Base-by-base conservation (phyloP, 2,888 invertebrate species). In the Sphaerophoria rueppellii region DNA sequence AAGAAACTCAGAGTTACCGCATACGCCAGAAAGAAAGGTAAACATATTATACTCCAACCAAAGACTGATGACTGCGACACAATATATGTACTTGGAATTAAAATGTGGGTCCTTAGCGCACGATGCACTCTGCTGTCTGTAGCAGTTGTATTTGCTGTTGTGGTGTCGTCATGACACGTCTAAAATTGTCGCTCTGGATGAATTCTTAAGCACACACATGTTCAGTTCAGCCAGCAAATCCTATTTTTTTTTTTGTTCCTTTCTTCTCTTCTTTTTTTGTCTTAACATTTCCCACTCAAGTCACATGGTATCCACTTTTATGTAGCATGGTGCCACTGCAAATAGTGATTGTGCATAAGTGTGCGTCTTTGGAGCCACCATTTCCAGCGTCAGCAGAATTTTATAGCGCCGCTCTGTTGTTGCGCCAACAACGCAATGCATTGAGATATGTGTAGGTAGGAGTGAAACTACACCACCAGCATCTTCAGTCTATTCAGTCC, bases 141-240 rank as follows among this genome's bases (percentile, higher is more conserved):
- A 65, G 71, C 71, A 65, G 50, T 50, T 50, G 65, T 65, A 50
- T 35, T 70, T 71, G 71, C 71, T 50, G 50, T 50, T 50, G 65
- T 65, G 48, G 50, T 71, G 75, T 75, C 63, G 52, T 61, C 83
- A 79, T 77, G 55, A 57, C 79, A 83, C 55, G 65, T 79, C 67
- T 75, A 65, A 40, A 60, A 60, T 55, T 67, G 67, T 71, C 67
- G 52, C 65, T 79, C 75, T 69, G 71, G 67, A 72, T 75, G 67
- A 74, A 79, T 83, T 83, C 79, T 72, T 80, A 46, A 79, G 75
- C 72, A 69, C 72, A 69, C 72, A 83, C 40, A 58, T 57, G 35
- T 43, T 11, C 43, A 11, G 9, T 34, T 34, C 9, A 7, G 14
- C 34, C 35, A 16, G 14, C 1, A 37, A 58, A 75, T 83, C 75